Conservation (phyloP, 2,888 invertebrate genomes). For the Calliopum simillimum region DNA sequence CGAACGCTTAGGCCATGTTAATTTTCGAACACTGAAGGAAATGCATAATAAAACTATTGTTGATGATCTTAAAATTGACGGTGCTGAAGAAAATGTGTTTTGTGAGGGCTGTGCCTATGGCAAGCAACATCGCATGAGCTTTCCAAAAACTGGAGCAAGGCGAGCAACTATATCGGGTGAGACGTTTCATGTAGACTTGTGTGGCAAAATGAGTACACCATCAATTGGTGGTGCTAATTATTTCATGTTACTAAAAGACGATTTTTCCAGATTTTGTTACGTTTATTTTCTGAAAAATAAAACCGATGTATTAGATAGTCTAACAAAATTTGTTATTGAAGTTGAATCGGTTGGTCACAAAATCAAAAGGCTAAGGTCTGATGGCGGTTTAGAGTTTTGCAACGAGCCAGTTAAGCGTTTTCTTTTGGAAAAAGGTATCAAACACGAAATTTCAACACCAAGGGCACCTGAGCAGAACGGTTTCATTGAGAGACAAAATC, state of each 20-base stretch:
- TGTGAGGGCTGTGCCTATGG: conserved; percentile 13
- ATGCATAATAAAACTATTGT: conserved; percentile 1
- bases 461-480: conserved; percentile 1
- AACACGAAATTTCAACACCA: conserved; percentile 4
- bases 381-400: conserved; percentile 38
- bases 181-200: conserved; percentile 41
- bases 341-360: conserved; percentile 3
- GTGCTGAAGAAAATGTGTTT: conserved; percentile 19
- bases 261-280: conserved; percentile 4
- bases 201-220: conserved; percentile 28
- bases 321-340: background rate
- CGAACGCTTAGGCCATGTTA: conserved; percentile 1
- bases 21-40: background rate
- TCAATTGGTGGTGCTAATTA: conserved; percentile 12
- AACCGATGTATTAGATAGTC: background rate
- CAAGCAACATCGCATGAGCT: background rate
- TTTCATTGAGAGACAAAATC: conserved; percentile 7
- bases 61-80: conserved; percentile 25
- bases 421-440: background rate
- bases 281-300: conserved; percentile 7
- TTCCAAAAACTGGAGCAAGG: background rate
- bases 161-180: conserved; percentile 28
- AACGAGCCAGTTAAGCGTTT: background rate
- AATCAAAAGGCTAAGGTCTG: conserved; percentile 3
- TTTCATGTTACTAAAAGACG: conserved; percentile 9